Base-by-base conservation (phyloP, 1,140 invertebrate species). In the Ylistrum balloti region DNA sequence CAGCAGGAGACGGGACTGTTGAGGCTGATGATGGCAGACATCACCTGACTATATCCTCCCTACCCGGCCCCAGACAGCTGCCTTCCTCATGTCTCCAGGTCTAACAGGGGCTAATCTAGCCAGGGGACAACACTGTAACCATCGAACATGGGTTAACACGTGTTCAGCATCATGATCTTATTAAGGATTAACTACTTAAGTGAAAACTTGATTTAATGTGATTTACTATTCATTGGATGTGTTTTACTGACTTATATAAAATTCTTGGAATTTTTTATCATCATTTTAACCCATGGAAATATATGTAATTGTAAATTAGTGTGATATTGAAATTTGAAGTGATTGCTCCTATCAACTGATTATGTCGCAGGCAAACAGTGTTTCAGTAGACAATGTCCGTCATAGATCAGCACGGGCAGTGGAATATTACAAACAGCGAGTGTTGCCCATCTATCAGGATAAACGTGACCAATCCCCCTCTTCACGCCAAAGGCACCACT, bases 371-470 rank as follows among this genome's bases (percentile, higher is more conserved):
- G 13, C 87, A 38, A 87, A 90, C 28, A 88, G 87, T 88, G 87
- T 93, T 32, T 91, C 91, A 33, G 56, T 94, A 87, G 95, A 95
- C 85, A 93, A 91, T 38, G 91, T 94, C 34, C 92, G 94, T 85
- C 93, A 94, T 88, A 90, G 94, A 41, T 95, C 95, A 22, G 92
- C 93, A 86, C 94, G 94, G 86, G 95, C 95, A 22, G 95, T 93
- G 34, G 94, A 95, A 41, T 95, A 93, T 88, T 95, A 95, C 90
- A 94, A 95, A 48, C 93, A 93, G 33, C 93, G 94, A 33, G 89
- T 94, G 41, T 91, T 90, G 33, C 90, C 91, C 2, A 88, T 85
- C 28, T 86, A 89, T 88, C 48, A 38, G 38, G 35, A 86, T 38
- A 91, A 90, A 41, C 86, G 87, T 17, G 88, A 89, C 56, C 38